Conservation (phyloP, 2,888 invertebrate species). For the Protodeltote pygarga region DNA sequence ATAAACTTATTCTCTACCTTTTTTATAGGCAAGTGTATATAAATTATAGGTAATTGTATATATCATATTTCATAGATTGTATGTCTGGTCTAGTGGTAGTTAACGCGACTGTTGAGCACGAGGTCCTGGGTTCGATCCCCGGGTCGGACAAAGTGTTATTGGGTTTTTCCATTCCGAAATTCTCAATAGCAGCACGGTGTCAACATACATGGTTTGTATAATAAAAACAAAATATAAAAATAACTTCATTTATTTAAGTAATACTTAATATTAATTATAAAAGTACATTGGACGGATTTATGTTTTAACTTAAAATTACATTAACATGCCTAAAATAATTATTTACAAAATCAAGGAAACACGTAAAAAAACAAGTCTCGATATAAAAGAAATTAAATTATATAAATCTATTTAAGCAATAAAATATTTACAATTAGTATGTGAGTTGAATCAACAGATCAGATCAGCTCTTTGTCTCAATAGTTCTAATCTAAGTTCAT, state of each 20-base stretch:
- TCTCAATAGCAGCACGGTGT: background rate
- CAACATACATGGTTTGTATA: background rate
- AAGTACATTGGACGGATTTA: constrained; percentile 42
- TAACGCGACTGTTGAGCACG: no score
- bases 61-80: no score
- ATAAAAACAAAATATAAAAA: constrained; percentile 26
- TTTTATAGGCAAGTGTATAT: no score
- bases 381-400: constrained; percentile 37
- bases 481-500: constrained; percentile 94
- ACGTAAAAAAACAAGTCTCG: constrained; percentile 22
- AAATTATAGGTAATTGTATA: no score
- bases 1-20: no score
- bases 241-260: constrained; percentile 47
- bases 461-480: constrained; percentile 90
- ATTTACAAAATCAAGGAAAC: constrained; percentile 35
- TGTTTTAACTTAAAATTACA: constrained; percentile 27
- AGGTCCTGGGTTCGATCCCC: no score
- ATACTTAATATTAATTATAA: constrained; percentile 30
- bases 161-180: no score
- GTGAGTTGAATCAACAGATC: constrained; percentile 66
- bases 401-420: constrained; percentile 13
- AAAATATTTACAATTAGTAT: constrained; percentile 16
- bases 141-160: no score
- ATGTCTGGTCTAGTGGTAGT: no score
- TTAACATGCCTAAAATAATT: constrained; percentile 37